Conservation (phyloP, 1,140 invertebrate genomes). For the Drosophila repletoides region DNA sequence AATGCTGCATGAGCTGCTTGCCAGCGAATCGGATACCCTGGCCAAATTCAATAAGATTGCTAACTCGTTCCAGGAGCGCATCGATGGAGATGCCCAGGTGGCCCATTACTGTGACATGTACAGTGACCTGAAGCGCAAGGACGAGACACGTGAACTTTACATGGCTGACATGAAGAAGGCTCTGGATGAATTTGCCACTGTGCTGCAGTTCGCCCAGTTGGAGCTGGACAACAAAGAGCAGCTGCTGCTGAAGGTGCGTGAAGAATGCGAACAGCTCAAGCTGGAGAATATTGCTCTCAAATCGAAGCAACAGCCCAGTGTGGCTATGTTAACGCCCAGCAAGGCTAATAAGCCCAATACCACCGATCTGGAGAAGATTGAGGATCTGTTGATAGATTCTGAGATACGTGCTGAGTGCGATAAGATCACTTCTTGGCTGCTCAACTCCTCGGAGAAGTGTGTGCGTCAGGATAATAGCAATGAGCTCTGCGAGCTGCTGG, state of each 20-base stretch:
- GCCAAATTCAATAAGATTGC: constrained; percentile 83
- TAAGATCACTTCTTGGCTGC: constrained; percentile 75
- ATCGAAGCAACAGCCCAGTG: constrained; percentile 62
- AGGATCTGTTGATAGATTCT: constrained; percentile 70
- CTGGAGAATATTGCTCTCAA: constrained; percentile 80
- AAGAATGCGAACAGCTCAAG: constrained; percentile 80
- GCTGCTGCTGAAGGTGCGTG: constrained; percentile 68
- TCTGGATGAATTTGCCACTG: constrained; percentile 78
- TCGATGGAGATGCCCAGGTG: constrained; percentile 74
- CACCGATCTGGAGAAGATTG: constrained; percentile 78
- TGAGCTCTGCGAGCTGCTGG: constrained; percentile 65
- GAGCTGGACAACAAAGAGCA: constrained; percentile 81
- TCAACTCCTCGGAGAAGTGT: constrained; percentile 71
- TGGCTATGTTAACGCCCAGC: constrained; percentile 52
- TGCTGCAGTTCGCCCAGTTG: constrained; percentile 77
- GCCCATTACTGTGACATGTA: constrained; percentile 74
- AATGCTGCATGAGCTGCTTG: constrained; percentile 78
- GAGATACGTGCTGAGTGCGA: constrained; percentile 78
- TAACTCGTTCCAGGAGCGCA: constrained; percentile 82
- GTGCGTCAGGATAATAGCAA: constrained; percentile 70
- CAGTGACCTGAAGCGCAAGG: constrained; percentile 75
- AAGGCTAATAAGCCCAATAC: constrained; percentile 63
- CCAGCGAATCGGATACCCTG: constrained; percentile 80
- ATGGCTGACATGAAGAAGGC: constrained; percentile 82
- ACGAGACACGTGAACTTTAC: constrained; percentile 77